Evolutionary conservation across 2,797 vertebrate species (phyloP).

Genomic region (Zalophus californianus): DNA sequence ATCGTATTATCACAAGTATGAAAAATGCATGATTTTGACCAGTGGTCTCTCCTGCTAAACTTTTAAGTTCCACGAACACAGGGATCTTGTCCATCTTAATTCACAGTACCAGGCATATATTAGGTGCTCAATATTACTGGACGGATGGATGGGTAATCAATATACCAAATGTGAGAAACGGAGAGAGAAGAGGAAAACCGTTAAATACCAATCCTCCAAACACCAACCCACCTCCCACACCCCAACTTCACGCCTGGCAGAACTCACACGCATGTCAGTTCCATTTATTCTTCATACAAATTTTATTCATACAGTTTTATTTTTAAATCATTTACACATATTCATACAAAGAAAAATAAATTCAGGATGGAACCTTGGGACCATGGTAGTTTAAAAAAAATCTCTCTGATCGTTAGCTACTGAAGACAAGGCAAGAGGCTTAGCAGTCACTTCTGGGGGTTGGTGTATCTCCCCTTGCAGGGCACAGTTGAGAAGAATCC

Average conservation of each 20-base stretch:
- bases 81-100: background rate
- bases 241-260: background rate
- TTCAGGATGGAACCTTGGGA: constrained; percentile 65
- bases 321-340: constrained; percentile 89
- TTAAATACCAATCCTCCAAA: background rate
- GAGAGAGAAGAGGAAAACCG: background rate
- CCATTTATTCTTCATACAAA: constrained; percentile 88
- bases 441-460: constrained; percentile 71
- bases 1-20: background rate
- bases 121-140: background rate
- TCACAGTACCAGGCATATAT: background rate
- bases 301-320: constrained; percentile 88
- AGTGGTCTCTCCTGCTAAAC: background rate
- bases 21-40: background rate
- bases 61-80: background rate
- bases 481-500: constrained; percentile 60
- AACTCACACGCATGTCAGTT: constrained; percentile 11
- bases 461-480: constrained; percentile 58
- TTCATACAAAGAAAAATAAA: constrained; percentile 87
- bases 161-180: background rate
- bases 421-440: constrained; percentile 77
- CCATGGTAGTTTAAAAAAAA: constrained; percentile 73
- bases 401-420: constrained; percentile 77
- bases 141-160: background rate
- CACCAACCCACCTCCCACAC: background rate